phyloP scores from a whole-genome alignment of 2,113 vertebrate species.

The Vireo altiloquus region DNA sequence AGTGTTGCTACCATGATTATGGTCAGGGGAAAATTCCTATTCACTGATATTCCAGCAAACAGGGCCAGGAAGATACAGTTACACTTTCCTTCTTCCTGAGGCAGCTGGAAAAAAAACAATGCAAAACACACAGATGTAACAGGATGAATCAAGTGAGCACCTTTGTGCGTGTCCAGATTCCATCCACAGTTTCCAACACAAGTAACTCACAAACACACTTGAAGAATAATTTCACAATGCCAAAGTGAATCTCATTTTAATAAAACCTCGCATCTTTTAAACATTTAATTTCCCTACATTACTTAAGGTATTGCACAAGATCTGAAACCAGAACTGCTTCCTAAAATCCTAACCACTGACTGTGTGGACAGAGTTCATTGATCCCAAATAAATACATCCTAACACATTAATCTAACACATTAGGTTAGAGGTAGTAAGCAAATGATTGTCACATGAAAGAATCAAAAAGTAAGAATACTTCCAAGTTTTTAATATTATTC shows the following conservation, averaged over 20 bases:
- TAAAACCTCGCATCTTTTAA: not conserved
- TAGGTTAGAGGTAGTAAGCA: not conserved
- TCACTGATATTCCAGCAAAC: not conserved
- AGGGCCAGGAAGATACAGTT: not conserved
- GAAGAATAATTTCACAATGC: not conserved
- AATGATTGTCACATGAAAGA: not conserved
- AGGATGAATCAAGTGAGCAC: not conserved
- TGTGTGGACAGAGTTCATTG: not conserved
- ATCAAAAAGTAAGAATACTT: not conserved
- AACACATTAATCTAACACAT: not conserved
- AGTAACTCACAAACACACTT: not conserved
- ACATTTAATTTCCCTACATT: not conserved
- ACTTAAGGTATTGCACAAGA: not conserved
- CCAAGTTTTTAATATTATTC: not conserved
- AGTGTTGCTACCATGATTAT: fast-evolving
- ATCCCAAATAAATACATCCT: not conserved
- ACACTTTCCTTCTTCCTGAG: not conserved
- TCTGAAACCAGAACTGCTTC: not conserved
- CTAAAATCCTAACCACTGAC: not conserved
- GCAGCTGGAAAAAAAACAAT: not conserved
- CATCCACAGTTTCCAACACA: not conserved
- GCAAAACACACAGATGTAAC: not conserved
- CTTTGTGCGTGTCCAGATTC: not conserved
- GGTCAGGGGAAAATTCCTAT: not conserved
- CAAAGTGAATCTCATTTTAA: not conserved